A percentile compares a stretch with the other conserved stretches of the same genome.
Evolutionary conservation across 2,797 vertebrate genomes (phyloP).

Genomic region (Neopelma chrysocephalum): DNA sequence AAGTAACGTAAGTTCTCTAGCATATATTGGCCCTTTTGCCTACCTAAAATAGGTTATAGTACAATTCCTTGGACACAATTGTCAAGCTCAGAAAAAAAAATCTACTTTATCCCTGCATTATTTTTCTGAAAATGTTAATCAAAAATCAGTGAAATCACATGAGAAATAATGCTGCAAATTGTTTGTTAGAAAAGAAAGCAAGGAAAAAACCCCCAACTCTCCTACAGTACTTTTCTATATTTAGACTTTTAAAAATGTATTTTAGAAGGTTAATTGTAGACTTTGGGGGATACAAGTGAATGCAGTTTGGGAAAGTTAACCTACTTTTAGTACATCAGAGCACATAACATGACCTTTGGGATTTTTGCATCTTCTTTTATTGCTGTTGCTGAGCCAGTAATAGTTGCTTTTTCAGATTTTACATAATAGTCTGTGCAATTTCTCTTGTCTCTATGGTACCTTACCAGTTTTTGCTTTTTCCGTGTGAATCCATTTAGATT

Average conservation of each 20-base stretch:
- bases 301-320: not conserved
- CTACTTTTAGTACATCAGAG: not conserved
- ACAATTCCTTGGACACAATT: not conserved
- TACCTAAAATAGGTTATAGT: not conserved
- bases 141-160: not conserved
- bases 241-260: not conserved
- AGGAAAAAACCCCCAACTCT: not conserved
- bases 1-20: not conserved
- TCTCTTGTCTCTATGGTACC: not conserved
- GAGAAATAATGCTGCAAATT: not conserved
- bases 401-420: not conserved
- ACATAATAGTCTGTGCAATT: not conserved
- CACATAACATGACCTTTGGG: not conserved
- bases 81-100: not conserved
- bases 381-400: not conserved
- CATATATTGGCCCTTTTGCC: not conserved
- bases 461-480: not conserved
- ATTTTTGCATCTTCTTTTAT: not conserved
- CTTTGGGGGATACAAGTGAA: not conserved
- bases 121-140: not conserved
- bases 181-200: not conserved
- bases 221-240: not conserved
- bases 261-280: not conserved
- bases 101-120: not conserved
- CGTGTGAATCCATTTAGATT: not conserved